Evolutionary conservation across 2,113 vertebrate species (phyloP).

Genomic region (Seriola rivoliana): DNA sequence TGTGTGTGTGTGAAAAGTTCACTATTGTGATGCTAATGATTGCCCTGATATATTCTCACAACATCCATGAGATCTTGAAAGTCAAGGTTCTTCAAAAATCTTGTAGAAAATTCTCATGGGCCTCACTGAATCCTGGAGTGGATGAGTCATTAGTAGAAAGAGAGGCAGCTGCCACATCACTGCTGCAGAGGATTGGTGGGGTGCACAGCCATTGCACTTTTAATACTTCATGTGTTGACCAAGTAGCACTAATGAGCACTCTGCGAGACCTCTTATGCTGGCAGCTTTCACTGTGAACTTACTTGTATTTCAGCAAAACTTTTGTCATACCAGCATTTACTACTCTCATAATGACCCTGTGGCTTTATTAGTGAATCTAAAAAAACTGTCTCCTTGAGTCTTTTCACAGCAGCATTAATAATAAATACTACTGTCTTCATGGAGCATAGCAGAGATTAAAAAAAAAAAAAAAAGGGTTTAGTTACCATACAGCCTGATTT

Average conservation of each 20-base stretch:
- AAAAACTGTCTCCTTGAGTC: slow-evolving; percentile 33
- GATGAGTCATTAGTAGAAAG: slow-evolving; percentile 68
- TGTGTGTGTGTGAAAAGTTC: background rate
- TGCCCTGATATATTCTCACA: background rate
- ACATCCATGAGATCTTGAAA: slow-evolving; percentile 38
- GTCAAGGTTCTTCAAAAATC: slow-evolving; percentile 37
- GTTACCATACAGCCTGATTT: slow-evolving; percentile 3
- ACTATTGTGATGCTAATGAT: slow-evolving; percentile 10
- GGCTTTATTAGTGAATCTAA: slow-evolving; percentile 50
- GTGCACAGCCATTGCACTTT: slow-evolving; percentile 49
- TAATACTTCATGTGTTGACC: slow-evolving; percentile 75
- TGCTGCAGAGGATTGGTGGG: slow-evolving; percentile 50
- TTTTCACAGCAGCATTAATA: slow-evolving; percentile 37
- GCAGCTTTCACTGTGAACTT: slow-evolving; percentile 49
- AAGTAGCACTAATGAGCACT: slow-evolving; percentile 74
- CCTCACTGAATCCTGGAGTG: slow-evolving; percentile 19
- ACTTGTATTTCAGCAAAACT: slow-evolving; percentile 60
- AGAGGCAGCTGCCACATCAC: slow-evolving; percentile 65
- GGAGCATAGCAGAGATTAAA: background rate
- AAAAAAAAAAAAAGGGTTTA: slow-evolving; percentile 24
- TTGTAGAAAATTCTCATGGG: slow-evolving; percentile 17
- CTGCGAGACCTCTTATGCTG: slow-evolving; percentile 50
- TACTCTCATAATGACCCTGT: slow-evolving; percentile 39
- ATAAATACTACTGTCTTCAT: slow-evolving; percentile 41
- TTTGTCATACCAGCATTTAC: slow-evolving; percentile 47